Percentiles rank a stretch among this genome's conserved stretches.
Conservation (phyloP, 1,140 invertebrate species). For the Drosophila watanabei region DNA sequence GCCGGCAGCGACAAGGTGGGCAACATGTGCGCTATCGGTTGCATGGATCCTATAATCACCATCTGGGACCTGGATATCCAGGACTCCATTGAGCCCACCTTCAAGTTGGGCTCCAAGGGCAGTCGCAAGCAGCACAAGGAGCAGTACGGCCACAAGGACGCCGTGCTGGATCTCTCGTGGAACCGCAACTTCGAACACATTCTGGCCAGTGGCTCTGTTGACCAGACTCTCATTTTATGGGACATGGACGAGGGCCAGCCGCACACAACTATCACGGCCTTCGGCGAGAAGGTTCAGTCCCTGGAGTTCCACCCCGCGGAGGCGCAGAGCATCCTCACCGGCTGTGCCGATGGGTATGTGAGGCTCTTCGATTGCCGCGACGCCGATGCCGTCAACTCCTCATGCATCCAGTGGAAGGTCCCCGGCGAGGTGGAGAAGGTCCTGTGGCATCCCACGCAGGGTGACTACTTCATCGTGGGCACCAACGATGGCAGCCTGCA, state of each 20-base stretch:
- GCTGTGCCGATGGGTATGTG: constrained; percentile 89
- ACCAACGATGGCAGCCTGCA: constrained; percentile 93
- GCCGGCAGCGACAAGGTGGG: constrained; percentile 87
- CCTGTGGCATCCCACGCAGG: constrained; percentile 90
- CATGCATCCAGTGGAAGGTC: constrained; percentile 90
- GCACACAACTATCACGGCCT: constrained; percentile 90
- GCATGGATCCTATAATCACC: constrained; percentile 96
- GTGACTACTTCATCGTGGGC: constrained; percentile 88
- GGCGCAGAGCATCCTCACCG: constrained; percentile 92
- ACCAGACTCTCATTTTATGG: constrained; percentile 96
- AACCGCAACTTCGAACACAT: constrained; percentile 93
- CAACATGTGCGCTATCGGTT: constrained; percentile 96
- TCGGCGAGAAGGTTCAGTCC: constrained; percentile 94
- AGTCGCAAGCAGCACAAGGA: constrained; percentile 90
- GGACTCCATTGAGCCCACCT: constrained; percentile 94
- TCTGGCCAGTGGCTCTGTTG: constrained; percentile 96
- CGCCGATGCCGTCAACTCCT: constrained; percentile 86
- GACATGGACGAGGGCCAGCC: constrained; percentile 93
- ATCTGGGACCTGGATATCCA: constrained; percentile 98
- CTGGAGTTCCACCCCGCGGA: constrained; percentile 95
- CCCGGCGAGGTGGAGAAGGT: constrained; percentile 95
- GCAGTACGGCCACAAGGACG: constrained; percentile 93
- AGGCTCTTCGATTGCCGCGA: constrained; percentile 93
- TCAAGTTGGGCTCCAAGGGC: constrained; percentile 92
- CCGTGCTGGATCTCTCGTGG: constrained; percentile 96